Evolutionary conservation across 2,888 invertebrate genomes (phyloP), one percentile per base, ranked within the genome.

Genomic region (Argynnis bischoffii): DNA sequence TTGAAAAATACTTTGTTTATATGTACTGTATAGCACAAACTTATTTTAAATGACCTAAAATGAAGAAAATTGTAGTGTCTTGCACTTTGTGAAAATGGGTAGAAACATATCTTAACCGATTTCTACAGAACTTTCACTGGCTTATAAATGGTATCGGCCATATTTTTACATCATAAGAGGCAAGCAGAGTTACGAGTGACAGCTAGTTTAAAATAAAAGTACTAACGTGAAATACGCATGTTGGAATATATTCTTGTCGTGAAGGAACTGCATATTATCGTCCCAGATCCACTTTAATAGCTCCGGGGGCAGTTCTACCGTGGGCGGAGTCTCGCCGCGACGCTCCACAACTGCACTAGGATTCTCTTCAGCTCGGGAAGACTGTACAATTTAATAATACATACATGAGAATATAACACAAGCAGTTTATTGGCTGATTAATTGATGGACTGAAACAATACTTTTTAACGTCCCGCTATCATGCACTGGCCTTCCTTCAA

Each of bases 211-310:
- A 55, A 46, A 13, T 47, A 26, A 48, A 16, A 31, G 35, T 65
- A 90, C 95, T 94, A 81, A 97, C 97, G 96, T 96, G 87, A 98
- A 98, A 84, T 99, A 99, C 0, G 97, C 97, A 82, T 98, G 98
- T 81, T 99, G 98, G 83, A 99, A 98, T 79, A 99, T 98, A 84
- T 98, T 98, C 82, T 98, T 97, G 87, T 99, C 98, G 81, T 97
- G 97, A 65, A 99, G 93, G 82, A 98, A 99, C 84, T 98, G 97
- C 95, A 97, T 97, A 85, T 99, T 99, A 89, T 99, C 99, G 82
- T 98, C 96, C 98, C 98, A 99, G 76, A 99, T 98, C 98, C 98
- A 98, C 87, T 97, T 96, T 82, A 97, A 97, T 51, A 98, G 91
- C 77, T 98, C 98, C 74, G 95, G 95, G 63, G 97, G 97, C 82